Conservation (phyloP, 2,113 vertebrate genomes). For the Psittacula cyanocephala region DNA sequence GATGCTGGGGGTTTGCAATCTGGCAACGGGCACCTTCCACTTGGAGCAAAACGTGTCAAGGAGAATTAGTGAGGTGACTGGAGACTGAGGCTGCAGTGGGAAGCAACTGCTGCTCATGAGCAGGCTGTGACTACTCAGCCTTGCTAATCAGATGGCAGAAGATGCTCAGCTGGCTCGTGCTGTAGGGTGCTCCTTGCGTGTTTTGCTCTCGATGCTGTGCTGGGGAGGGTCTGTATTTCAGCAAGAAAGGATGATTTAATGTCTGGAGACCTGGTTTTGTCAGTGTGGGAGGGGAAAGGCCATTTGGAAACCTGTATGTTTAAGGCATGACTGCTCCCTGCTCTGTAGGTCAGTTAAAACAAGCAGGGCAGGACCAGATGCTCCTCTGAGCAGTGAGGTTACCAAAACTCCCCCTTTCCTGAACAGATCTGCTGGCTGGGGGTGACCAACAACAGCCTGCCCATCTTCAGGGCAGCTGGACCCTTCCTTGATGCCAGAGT, state of each 20-base stretch:
- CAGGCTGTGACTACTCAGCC: slow-evolving; percentile 7
- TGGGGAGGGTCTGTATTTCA: not conserved
- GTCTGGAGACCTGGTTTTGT: not conserved
- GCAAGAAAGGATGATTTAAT: not conserved
- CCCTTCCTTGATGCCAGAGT: not conserved
- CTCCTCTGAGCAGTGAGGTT: not conserved
- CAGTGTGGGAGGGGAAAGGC: not conserved
- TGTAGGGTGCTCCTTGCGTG: not conserved
- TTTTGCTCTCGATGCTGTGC: not conserved
- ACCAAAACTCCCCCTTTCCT: not conserved
- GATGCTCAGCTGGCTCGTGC: not conserved
- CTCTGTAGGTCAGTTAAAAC: not conserved
- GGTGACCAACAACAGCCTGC: not conserved
- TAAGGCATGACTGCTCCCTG: fast-evolving
- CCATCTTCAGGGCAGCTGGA: not conserved
- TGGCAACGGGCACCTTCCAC: fast-evolving
- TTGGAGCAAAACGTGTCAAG: not conserved
- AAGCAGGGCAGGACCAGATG: not conserved
- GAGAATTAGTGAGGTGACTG: not conserved
- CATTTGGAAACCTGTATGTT: not conserved
- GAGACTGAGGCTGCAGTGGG: not conserved
- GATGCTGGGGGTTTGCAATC: not conserved
- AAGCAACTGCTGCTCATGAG: not conserved
- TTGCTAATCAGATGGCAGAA: not conserved
- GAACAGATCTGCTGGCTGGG: not conserved